A percentile compares a stretch with the other conserved stretches of the same genome.
These are phyloP conservation scores for Rhopalosiphum maidis DNA, from an alignment of 1,140 invertebrate species.

Conservation along the genomic window DNA sequence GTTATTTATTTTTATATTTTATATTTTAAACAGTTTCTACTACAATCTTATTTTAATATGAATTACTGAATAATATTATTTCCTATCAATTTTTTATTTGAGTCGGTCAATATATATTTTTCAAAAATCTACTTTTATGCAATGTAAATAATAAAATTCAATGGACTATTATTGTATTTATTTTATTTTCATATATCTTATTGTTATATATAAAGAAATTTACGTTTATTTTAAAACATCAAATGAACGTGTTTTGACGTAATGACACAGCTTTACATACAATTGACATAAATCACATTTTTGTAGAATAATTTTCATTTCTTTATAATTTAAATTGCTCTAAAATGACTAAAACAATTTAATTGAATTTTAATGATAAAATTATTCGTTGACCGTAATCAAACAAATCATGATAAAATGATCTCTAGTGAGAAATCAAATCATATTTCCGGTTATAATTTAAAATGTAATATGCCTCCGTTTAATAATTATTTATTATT, in stretches of 20 bases:
- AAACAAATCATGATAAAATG: background rate
- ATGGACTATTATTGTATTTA: too few species aligned
- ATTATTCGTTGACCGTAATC: background rate
- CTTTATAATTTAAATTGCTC: background rate
- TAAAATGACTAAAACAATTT: background rate
- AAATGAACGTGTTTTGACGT: background rate
- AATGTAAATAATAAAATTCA: too few species aligned
- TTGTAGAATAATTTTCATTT: background rate
- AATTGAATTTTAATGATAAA: background rate
- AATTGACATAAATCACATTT: background rate
- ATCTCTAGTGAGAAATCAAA: background rate
- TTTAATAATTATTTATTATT: background rate
- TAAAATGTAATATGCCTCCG: background rate
- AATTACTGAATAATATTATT: too few species aligned
- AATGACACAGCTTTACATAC: background rate
- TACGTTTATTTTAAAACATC: too few species aligned
- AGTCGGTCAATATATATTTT: too few species aligned
- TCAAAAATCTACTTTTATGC: too few species aligned
- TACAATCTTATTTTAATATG: too few species aligned
- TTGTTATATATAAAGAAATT: too few species aligned
- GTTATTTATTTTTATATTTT: too few species aligned
- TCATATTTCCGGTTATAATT: background rate
- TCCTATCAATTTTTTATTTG: too few species aligned
- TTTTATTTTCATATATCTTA: too few species aligned
- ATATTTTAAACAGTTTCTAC: too few species aligned